Evolutionary conservation across 2,888 invertebrate genomes (phyloP), one percentile per base, ranked within the genome.

Genomic region (Andrena haemorrhoa): DNA sequence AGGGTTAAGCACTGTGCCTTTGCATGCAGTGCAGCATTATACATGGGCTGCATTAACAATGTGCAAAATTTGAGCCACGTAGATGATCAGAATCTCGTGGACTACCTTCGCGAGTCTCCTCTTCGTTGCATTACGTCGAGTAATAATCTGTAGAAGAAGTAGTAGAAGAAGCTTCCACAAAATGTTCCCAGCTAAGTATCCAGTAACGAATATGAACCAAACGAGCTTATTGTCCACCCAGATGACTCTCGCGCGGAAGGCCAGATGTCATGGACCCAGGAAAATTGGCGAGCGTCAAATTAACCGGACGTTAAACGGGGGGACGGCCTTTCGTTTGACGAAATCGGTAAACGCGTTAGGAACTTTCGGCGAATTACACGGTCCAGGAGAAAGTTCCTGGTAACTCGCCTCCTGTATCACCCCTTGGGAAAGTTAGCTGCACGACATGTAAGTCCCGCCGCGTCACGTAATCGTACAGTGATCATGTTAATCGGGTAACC

Each of bases 381-480:
- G 81, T 73, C 66, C 79, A 49, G 60, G 65, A 56, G 78, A 84
- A 84, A 84, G 81, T 85, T 84, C n/a, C 58, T 8, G 41, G 60
- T 68, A 74, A 64, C 83, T 76, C 76, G 65, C n/a, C 12, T 26
- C 81, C 77, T 58, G 58, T 66, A 53, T 76, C 72, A 74, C 68
- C 65, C 74, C 75, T 75, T 66, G 56, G 51, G 78, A 82, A 85
- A 85, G 85, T 85, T 85, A 82, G 84, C 58, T 58, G 51, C 68
- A 56, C 79, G 75, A 73, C 81, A 78, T 78, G 75, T 82, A 80
- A 84, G 85, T 79, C 78, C 73, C 47, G 51, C 66, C 70, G 51
- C 69, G 85, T 73, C 86, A 79, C 83, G 86, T 90, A 90, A 90
- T 90, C 86, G 86, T 83, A 87, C 85, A 89, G 85, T 90, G 89